phyloP scores from a whole-genome alignment of 2,888 invertebrate species.

The Steinernema hermaphroditum region DNA sequence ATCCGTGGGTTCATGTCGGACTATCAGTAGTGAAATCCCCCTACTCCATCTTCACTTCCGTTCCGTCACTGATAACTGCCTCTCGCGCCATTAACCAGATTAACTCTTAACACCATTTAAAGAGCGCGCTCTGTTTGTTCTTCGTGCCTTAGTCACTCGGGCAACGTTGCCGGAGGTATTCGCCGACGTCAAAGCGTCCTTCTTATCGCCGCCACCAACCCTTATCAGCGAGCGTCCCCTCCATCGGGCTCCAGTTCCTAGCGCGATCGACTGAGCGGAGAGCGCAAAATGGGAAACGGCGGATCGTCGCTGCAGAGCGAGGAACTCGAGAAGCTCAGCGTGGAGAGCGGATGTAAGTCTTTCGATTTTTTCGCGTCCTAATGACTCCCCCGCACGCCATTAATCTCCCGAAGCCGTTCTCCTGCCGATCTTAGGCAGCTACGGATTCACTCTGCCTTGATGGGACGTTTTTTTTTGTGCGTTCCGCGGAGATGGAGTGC shows the following conservation, averaged over 20 bases:
- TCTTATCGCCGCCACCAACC: not conserved
- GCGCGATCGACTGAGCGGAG: not conserved
- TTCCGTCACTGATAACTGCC: no score
- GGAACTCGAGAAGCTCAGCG: slow-evolving; percentile 54
- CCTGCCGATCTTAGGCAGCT: not conserved
- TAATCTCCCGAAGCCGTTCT: not conserved
- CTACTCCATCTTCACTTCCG: no score
- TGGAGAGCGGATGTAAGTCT: slow-evolving; percentile 57
- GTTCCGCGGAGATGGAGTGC: not conserved
- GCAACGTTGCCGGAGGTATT: no score
- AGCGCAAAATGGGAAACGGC: slow-evolving; percentile 47
- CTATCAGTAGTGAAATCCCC: no score
- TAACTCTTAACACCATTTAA: no score
- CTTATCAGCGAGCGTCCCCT: slow-evolving; percentile 2
- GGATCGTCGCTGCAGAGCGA: slow-evolving; percentile 52
- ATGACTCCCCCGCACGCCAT: slow-evolving; percentile 3
- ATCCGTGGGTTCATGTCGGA: no score
- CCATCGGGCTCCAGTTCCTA: not conserved
- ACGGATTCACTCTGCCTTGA: no score
- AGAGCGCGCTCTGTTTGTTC: no score
- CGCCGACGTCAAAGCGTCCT: no score
- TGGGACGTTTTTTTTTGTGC: not conserved
- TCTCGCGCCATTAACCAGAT: no score
- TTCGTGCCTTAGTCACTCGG: no score
- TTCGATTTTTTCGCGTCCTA: not conserved